Percentiles rank a stretch among this genome's conserved stretches.
Conservation (phyloP, 2,113 vertebrate species). For the Macaca mulatta region DNA sequence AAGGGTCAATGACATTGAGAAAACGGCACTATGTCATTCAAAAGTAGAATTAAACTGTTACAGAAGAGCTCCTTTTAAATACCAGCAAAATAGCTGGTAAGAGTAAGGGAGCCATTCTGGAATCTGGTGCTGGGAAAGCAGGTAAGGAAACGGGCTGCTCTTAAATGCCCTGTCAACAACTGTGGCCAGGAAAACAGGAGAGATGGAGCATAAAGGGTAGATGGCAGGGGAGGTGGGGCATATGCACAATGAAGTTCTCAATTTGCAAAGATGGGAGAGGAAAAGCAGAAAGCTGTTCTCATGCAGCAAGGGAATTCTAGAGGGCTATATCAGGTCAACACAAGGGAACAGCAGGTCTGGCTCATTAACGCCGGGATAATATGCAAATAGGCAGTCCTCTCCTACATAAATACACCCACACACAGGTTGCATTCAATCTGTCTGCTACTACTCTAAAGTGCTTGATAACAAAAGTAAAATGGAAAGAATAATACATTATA, state of each 20-base stretch:
- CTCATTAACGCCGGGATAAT: neutral
- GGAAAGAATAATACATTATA: conserved; percentile 23
- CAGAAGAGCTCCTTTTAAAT: neutral
- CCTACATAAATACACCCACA: neutral
- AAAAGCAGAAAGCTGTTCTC: neutral
- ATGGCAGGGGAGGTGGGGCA: neutral
- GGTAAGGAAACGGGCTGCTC: neutral
- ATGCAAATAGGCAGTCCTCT: neutral
- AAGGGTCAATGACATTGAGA: neutral
- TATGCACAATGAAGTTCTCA: neutral
- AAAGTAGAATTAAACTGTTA: neutral
- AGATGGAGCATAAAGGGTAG: neutral
- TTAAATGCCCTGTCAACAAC: neutral
- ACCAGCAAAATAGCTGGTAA: neutral
- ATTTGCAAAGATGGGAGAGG: neutral
- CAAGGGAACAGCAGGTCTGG: neutral
- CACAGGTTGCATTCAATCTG: neutral
- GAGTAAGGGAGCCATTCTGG: neutral
- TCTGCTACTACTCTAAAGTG: neutral
- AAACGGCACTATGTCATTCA: neutral
- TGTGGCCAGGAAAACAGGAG: neutral
- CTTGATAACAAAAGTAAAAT: conserved; percentile 14
- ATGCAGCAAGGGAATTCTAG: neutral
- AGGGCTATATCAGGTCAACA: fast-evolving
- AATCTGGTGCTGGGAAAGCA: neutral